Conservation (phyloP, 2,797 vertebrate genomes). For the Oreochromis mossambicus region DNA sequence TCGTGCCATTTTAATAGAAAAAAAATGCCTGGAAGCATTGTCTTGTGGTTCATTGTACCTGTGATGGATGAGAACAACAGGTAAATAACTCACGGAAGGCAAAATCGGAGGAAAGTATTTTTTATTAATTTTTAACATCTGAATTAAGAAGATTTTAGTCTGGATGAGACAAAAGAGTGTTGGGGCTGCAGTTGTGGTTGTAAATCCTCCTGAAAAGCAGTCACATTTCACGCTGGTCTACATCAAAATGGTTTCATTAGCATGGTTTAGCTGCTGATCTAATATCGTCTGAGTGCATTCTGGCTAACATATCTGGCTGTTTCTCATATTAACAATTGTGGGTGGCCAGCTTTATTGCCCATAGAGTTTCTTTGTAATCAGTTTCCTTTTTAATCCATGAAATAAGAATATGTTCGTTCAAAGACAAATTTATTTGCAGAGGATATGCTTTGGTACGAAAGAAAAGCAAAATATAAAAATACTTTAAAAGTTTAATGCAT, state of each 20-base stretch:
- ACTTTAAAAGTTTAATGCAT: constrained; percentile 16
- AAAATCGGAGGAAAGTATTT: not conserved
- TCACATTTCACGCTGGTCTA: constrained; percentile 34
- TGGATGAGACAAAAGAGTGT: not conserved
- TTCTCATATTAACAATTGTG: constrained; percentile 42
- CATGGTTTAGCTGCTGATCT: constrained; percentile 16
- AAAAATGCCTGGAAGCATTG: not conserved
- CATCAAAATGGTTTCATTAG: constrained; percentile 34
- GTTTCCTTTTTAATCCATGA: constrained; percentile 28
- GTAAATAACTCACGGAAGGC: not conserved
- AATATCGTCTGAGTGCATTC: not conserved
- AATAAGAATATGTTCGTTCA: constrained; percentile 47
- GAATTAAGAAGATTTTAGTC: not conserved
- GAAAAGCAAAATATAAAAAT: constrained; percentile 46
- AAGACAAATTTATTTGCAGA: constrained; percentile 43
- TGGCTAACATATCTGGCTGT: constrained; percentile 4
- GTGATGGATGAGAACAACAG: not conserved
- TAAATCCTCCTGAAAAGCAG: not conserved
- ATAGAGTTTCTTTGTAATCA: constrained; percentile 32
- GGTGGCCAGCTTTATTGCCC: constrained; percentile 43
- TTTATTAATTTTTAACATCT: not conserved
- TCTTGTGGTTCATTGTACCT: not conserved
- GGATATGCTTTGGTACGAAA: constrained; percentile 12
- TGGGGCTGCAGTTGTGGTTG: not conserved
- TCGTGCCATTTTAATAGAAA: not conserved